These are phyloP conservation scores for Agonopterix arenella DNA, from an alignment of 2,888 invertebrate genomes.

Conservation along the genomic window DNA sequence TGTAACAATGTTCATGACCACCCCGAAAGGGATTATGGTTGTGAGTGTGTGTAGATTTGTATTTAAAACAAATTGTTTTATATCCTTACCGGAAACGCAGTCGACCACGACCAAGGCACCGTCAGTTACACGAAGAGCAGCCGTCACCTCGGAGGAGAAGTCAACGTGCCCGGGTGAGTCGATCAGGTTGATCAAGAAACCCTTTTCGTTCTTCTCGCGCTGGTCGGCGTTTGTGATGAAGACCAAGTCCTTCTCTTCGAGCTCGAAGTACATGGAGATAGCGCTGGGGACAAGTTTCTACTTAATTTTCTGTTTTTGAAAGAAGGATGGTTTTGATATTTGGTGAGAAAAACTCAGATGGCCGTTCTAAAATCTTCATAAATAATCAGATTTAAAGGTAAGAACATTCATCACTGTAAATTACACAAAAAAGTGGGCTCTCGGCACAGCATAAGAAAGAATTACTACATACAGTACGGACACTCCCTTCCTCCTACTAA, in stretches of 20 bases:
- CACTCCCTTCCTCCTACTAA: too few species aligned
- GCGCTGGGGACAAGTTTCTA: slow-evolving; percentile 79
- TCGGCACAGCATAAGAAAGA: too few species aligned
- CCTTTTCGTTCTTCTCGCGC: slow-evolving; percentile 92
- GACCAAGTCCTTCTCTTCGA: slow-evolving; percentile 94
- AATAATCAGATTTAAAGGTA: slow-evolving; percentile 60
- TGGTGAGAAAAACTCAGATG: slow-evolving; percentile 53
- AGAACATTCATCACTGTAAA: slow-evolving; percentile 73
- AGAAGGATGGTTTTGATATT: background rate
- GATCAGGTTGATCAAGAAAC: slow-evolving; percentile 99
- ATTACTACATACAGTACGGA: too few species aligned
- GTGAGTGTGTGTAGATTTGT: too few species aligned
- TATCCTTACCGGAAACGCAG: slow-evolving; percentile 94
- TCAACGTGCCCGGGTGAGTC: slow-evolving; percentile 99
- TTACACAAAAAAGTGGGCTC: too few species aligned
- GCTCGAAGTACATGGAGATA: slow-evolving; percentile 99
- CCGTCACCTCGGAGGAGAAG: slow-evolving; percentile 99
- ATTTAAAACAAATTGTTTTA: too few species aligned
- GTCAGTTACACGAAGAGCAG: slow-evolving; percentile 99
- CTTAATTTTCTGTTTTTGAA: background rate
- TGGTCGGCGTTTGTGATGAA: slow-evolving; percentile 95
- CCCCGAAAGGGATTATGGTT: too few species aligned
- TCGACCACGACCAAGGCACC: slow-evolving; percentile 99
- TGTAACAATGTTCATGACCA: too few species aligned
- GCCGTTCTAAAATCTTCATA: slow-evolving; percentile 76